Conservation (phyloP, 2,113 vertebrate species). For the Proterorhinus semilunaris region DNA sequence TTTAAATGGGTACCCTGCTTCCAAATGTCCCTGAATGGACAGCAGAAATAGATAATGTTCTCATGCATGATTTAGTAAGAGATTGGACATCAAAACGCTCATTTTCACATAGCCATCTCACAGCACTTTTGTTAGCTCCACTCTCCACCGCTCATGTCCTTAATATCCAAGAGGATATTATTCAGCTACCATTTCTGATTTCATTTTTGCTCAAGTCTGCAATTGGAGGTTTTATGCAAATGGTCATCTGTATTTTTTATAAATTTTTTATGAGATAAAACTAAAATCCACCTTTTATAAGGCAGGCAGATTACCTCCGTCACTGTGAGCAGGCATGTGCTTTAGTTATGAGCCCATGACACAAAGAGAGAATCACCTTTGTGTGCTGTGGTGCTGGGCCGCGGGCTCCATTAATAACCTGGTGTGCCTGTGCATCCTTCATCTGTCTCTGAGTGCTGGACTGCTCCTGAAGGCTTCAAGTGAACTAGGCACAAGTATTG, state of each 20-base stretch:
- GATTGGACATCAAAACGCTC: conserved; percentile 58
- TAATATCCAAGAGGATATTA: background rate
- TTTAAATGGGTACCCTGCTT: conserved; percentile 49
- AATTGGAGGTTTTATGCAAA: background rate
- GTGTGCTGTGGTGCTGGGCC: conserved; percentile 34
- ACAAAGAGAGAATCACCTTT: conserved; percentile 49
- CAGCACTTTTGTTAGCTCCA: conserved; percentile 43
- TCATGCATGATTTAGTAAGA: conserved; percentile 69
- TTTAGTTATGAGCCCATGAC: conserved; percentile 41
- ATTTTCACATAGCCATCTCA: conserved; percentile 49
- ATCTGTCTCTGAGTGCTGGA: conserved; percentile 45
- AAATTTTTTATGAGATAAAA: background rate
- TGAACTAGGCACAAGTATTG: conserved; percentile 59
- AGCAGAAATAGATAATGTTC: conserved; percentile 58
- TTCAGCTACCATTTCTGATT: background rate
- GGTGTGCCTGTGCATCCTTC: conserved; percentile 62
- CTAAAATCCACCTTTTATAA: conserved; percentile 17
- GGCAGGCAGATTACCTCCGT: conserved; percentile 46
- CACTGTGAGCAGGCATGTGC: conserved; percentile 37
- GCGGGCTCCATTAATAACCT: conserved; percentile 64
- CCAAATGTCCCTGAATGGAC: conserved; percentile 59
- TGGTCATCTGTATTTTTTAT: background rate
- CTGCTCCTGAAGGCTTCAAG: conserved; percentile 54
- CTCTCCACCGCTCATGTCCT: conserved; percentile 28
- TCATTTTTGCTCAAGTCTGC: background rate